A percentile compares a stretch with the other conserved stretches of the same genome.
Evolutionary conservation across 2,888 invertebrate species (phyloP).

Genomic region (Acanthosepion pharaonis): DNA sequence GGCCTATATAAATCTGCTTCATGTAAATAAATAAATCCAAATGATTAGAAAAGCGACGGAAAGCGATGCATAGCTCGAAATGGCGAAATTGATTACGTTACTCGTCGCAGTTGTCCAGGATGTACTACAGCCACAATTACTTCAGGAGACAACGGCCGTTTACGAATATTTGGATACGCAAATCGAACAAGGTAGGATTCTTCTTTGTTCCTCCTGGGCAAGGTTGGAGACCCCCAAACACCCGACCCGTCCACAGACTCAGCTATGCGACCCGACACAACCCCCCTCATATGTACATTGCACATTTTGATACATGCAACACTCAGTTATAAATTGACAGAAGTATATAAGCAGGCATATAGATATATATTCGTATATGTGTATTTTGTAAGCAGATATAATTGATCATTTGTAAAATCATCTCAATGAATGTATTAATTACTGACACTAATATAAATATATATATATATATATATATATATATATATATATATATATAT

Average conservation of each 20-base stretch:
- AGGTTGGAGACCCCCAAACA: no score
- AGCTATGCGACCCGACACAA: no score
- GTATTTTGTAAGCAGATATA: background rate
- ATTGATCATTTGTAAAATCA: no score
- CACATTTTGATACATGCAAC: no score
- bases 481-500: slow-evolving; percentile 2
- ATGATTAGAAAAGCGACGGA: background rate
- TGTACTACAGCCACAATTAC: slow-evolving; percentile 45
- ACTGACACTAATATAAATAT: no score
- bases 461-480: no score
- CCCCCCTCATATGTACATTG: no score
- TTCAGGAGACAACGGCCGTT: slow-evolving; percentile 17
- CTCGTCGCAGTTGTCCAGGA: slow-evolving; percentile 41
- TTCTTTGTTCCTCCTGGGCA: background rate
- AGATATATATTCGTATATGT: background rate
- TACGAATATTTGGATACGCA: background rate
- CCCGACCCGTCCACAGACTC: no score
- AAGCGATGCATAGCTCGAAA: slow-evolving; percentile 39
- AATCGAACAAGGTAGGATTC: slow-evolving; percentile 25
- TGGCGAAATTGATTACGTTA: slow-evolving; percentile 42
- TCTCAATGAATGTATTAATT: no score
- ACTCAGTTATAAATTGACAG: background rate
- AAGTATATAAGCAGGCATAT: background rate
- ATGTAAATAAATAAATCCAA: background rate
- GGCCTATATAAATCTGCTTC: background rate